Evolutionary conservation across 2,113 vertebrate genomes (phyloP).

Genomic region (Thryonomys swinderianus): DNA sequence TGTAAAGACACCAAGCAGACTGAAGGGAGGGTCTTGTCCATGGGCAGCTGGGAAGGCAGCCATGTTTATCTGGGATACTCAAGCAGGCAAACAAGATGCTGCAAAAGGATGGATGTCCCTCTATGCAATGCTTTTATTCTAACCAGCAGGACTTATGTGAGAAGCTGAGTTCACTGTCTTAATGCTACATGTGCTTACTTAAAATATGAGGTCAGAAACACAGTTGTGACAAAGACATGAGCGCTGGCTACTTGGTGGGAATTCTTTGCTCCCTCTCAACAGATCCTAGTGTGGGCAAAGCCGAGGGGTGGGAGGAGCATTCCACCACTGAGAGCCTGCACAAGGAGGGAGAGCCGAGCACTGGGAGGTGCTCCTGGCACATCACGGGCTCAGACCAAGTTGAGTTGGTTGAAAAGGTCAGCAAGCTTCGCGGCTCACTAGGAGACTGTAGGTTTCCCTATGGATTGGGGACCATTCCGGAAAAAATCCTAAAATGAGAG

Average conservation of each 20-base stretch:
- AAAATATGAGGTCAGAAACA: constrained; percentile 8
- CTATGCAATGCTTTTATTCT: not conserved
- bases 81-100: not conserved
- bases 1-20: not conserved
- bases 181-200: not conserved
- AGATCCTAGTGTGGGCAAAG: not conserved
- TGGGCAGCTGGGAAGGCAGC: not conserved
- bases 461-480: not conserved
- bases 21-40: not conserved
- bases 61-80: not conserved
- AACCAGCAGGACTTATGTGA: not conserved
- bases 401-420: not conserved
- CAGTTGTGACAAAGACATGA: not conserved
- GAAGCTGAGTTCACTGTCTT: not conserved
- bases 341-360: not conserved
- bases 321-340: not conserved
- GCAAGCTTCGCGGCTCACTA: not conserved
- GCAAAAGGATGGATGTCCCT: not conserved
- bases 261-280: not conserved
- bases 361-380: not conserved
- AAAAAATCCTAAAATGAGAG: not conserved
- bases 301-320: not conserved
- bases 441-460: not conserved
- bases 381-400: fast-evolving
- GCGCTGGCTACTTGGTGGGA: not conserved